phyloP scores from a whole-genome alignment of 2,113 vertebrate genomes.

The Tiliqua scincoides region DNA sequence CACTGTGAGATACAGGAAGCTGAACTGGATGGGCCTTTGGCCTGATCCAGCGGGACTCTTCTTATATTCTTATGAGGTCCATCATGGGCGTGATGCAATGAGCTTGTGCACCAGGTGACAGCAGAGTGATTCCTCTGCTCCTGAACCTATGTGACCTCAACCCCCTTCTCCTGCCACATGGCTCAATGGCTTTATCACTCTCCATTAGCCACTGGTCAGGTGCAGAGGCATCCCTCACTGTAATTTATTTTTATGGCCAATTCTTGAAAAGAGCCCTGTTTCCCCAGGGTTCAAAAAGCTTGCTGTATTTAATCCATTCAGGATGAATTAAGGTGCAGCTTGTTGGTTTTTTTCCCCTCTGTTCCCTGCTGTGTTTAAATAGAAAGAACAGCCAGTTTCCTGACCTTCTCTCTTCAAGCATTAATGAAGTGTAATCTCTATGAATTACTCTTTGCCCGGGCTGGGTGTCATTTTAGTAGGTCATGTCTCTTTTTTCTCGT shows the following conservation, averaged over 20 bases:
- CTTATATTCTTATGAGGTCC: too few relatives aligned
- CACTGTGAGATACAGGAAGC: too few relatives aligned
- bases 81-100: too few relatives aligned
- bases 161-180: too few relatives aligned
- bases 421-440: conserved; percentile 60
- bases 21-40: too few relatives aligned
- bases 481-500: not conserved
- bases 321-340: conserved; percentile 18
- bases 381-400: conserved; percentile 38
- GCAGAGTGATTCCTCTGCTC: too few relatives aligned
- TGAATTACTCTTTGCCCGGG: conserved; percentile 27
- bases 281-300: conserved; percentile 22
- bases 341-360: conserved; percentile 12
- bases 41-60: too few relatives aligned
- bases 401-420: conserved; percentile 48
- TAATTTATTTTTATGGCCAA: not conserved
- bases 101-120: too few relatives aligned
- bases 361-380: conserved; percentile 45
- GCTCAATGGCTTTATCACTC: too few relatives aligned
- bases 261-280: conserved; percentile 16
- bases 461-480: not conserved
- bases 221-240: not conserved
- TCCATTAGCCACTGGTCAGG: not conserved
- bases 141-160: too few relatives aligned
- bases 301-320: conserved; percentile 3